phyloP scores from a whole-genome alignment of 1,140 invertebrate species.

The Ceratosolen fusciceps region DNA sequence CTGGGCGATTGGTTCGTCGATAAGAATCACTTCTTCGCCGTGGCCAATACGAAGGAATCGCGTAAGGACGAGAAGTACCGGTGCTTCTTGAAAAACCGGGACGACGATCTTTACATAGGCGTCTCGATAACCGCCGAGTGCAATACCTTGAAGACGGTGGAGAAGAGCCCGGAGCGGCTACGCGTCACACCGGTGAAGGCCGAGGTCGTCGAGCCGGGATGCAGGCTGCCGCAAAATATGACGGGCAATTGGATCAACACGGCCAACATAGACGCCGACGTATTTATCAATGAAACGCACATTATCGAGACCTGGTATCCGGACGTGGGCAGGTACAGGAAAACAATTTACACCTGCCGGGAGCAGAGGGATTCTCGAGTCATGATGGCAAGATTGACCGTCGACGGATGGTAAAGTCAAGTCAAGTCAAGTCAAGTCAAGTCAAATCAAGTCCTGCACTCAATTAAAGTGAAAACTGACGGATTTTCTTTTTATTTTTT shows the following conservation, averaged over 20 bases:
- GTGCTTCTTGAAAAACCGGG: conserved; percentile 94
- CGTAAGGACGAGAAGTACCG: conserved; percentile 93
- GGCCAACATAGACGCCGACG: conserved; percentile 94
- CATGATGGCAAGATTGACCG: conserved; percentile 95
- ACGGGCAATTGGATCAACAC: conserved; percentile 97
- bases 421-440: too few relatives aligned
- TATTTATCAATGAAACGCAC: conserved; percentile 95
- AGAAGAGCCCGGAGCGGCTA: conserved; percentile 92
- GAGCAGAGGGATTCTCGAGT: conserved; percentile 89
- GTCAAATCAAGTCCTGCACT: too few relatives aligned
- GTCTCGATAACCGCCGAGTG: conserved; percentile 94
- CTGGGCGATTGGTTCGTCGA: conserved; percentile 95
- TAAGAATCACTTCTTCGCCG: conserved; percentile 95
- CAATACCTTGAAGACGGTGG: conserved; percentile 91
- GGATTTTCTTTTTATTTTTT: too few relatives aligned
- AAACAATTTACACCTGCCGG: conserved; percentile 94
- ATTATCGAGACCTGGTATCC: conserved; percentile 96
- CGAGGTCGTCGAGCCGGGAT: conserved; percentile 91
- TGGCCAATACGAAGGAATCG: conserved; percentile 94
- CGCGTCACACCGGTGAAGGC: conserved; percentile 88
- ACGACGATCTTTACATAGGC: conserved; percentile 91
- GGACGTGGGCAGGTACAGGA: conserved; percentile 88
- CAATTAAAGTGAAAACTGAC: too few relatives aligned
- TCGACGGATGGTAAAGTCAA: conserved; percentile 90
- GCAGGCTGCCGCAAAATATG: conserved; percentile 93